Evolutionary conservation across 2,888 invertebrate species (phyloP).

Genomic region (Ormyrus nitidulus): DNA sequence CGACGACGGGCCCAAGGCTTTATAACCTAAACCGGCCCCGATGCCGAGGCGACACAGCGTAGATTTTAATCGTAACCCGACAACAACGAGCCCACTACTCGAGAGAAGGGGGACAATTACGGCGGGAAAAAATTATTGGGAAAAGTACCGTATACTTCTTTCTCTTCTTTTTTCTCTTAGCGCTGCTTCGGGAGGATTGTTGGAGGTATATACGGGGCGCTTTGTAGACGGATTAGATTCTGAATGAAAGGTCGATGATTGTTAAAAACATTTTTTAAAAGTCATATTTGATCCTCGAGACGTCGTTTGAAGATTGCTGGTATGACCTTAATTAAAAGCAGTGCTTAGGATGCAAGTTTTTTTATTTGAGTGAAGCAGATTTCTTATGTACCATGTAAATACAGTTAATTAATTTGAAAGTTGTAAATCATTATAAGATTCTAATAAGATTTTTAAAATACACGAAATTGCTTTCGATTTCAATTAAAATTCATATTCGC

Average conservation of each 20-base stretch:
- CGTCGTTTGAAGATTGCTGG: not conserved
- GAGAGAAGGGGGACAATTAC: conserved; percentile 40
- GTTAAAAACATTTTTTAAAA: too few relatives aligned
- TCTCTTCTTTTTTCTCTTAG: conserved; percentile 1
- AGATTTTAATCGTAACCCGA: conserved; percentile 47
- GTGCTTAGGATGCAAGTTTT: too few relatives aligned
- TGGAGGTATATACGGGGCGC: too few relatives aligned
- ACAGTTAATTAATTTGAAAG: too few relatives aligned
- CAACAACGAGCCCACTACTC: not conserved
- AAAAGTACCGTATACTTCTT: conserved; percentile 37
- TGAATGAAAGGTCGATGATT: too few relatives aligned
- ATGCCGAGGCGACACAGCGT: conserved; percentile 14
- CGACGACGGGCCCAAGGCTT: not conserved
- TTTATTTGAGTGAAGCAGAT: too few relatives aligned
- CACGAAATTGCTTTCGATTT: too few relatives aligned
- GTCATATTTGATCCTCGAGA: not conserved
- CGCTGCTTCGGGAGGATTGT: not conserved
- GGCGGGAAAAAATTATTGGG: conserved; percentile 34
- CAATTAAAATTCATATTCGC: too few relatives aligned
- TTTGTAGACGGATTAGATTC: too few relatives aligned
- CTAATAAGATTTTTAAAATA: too few relatives aligned
- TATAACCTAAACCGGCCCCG: conserved; percentile 14
- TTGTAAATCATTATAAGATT: too few relatives aligned
- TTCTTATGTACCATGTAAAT: too few relatives aligned
- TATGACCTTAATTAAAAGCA: not conserved